Evolutionary conservation across 2,113 vertebrate genomes (phyloP), one percentile per base, ranked within the genome.

Genomic region (Mystacornis crossleyi): DNA sequence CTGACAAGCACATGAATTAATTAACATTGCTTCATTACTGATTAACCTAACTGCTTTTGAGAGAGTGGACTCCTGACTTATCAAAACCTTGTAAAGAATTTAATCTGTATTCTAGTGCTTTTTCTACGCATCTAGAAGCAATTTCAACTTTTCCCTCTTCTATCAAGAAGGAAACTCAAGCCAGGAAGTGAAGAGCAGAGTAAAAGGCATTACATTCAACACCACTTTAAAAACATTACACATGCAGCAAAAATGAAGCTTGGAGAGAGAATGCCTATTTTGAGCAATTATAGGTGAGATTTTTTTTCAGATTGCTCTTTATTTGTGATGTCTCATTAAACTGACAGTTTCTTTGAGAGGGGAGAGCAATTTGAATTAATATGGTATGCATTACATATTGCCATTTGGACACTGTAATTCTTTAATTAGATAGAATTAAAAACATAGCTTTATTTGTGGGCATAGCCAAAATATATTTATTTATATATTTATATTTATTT

Each of bases 311-410:
- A 77, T 53, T 82, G 45, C 28, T 75, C 9, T 57, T 64, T 57
- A 69, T 89, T 93, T 90, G 82, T 86, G 64, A 84, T 78, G 53
- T 91, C 54, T 94, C 79, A 91, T 86, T 91, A 95, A 93, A 85
- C 0, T 82, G 73, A 85, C 83, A 96, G 33, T 45, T 57, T 65
- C 81, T 88, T 53, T 66, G 79, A 86, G 28, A 74, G 45, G 53
- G 61, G 4, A 78, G 64, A 81, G 19, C 13, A 66, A 72, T 82
- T n/a, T 95, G 40, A 95, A 85, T 82, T 79, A 74, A 80, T 71
- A 67, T 26, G 20, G 64, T 60, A 50, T 55, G 38, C 14, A 21
- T 69, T 94, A 26, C 72, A 84, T 50, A 61, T 18, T 66, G 24
- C 36, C 34, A 66, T 40, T 86, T 64, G 23, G 33, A 72, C 67